Conservation (phyloP, 2,113 vertebrate species). For the Thunnus maccoyii region DNA sequence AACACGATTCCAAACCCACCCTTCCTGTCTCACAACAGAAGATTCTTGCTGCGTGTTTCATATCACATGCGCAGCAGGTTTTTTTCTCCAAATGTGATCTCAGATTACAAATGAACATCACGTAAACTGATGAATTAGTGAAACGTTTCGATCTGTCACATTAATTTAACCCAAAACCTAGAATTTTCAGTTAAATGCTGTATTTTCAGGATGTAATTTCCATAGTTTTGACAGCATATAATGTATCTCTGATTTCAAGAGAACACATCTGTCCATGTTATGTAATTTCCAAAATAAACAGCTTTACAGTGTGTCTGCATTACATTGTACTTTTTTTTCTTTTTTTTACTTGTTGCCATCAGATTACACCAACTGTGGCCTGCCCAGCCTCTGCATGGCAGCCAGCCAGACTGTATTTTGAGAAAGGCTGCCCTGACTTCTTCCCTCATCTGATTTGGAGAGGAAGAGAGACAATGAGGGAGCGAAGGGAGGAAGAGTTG, state of each 20-base stretch:
- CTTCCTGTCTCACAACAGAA: conserved; percentile 72
- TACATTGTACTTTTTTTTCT: not conserved
- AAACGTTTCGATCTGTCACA: not conserved
- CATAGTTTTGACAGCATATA: not conserved
- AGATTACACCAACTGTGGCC: not conserved
- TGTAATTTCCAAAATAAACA: not conserved
- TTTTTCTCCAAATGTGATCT: not conserved
- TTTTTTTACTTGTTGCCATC: conserved; percentile 7
- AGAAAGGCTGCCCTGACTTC: conserved; percentile 37
- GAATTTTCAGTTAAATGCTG: too few relatives aligned
- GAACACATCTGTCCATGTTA: not conserved
- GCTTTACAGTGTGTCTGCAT: not conserved
- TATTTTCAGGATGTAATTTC: not conserved
- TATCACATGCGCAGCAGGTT: conserved; percentile 11
- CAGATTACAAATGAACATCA: not conserved
- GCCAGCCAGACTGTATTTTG: conserved; percentile 73
- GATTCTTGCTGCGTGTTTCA: conserved; percentile 47
- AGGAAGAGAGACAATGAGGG: conserved; percentile 74
- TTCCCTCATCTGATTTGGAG: conserved; percentile 51
- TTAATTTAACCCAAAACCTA: not conserved
- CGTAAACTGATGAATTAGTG: not conserved
- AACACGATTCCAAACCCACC: conserved; percentile 39
- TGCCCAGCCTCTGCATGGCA: conserved; percentile 40
- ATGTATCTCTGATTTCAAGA: not conserved
- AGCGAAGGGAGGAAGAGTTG: conserved; percentile 57